Conservation (phyloP, 2,888 invertebrate genomes). For the Pyralis farinalis region DNA sequence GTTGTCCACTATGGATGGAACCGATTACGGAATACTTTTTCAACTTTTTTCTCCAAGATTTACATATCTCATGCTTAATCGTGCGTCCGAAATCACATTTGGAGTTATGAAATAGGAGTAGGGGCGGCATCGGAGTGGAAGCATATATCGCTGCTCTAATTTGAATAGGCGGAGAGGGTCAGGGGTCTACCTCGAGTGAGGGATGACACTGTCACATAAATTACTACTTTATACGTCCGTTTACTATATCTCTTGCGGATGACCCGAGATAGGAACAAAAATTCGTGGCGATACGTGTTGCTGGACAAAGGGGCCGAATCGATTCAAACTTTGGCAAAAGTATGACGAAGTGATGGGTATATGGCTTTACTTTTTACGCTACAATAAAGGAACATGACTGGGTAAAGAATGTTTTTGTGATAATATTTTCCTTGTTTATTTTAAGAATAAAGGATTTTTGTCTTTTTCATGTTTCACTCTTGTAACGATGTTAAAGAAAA, state of each 20-base stretch:
- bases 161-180: constrained; percentile 53
- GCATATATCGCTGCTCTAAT: constrained; percentile 47
- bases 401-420: no score
- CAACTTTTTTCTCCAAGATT: constrained; percentile 25
- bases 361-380: background rate
- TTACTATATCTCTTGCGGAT: constrained; percentile 32
- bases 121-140: constrained; percentile 30
- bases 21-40: constrained; percentile 13
- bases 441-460: no score
- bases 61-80: constrained; percentile 41
- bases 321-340: background rate
- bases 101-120: constrained; percentile 38
- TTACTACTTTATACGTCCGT: constrained; percentile 52
- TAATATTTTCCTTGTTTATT: no score
- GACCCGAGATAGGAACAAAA: constrained; percentile 20
- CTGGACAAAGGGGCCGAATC: constrained; percentile 2
- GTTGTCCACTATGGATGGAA: background rate
- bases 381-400: background rate
- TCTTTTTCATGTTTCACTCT: no score
- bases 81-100: constrained; percentile 45
- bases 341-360: background rate
- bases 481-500: no score
- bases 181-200: constrained; percentile 39
- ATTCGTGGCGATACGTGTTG: constrained; percentile 5
- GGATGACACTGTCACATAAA: constrained; percentile 56